Base-by-base conservation (phyloP, 2,113 vertebrate genomes). In the Cygnus atratus region DNA sequence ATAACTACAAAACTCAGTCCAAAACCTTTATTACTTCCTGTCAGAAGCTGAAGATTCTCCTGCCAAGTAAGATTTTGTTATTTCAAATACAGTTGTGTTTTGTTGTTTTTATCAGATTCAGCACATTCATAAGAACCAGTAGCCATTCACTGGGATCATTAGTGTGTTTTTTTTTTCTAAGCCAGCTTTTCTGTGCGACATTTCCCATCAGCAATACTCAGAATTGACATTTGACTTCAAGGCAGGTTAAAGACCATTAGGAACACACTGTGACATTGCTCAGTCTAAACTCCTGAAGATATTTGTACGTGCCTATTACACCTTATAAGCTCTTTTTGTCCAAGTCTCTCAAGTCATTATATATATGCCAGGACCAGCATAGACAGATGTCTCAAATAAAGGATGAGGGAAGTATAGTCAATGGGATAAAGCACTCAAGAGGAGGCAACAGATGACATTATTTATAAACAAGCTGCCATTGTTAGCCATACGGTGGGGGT, bases 361-460 rank as follows among this genome's bases (percentile, higher is more conserved):
- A 68, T 57, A 68, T 72, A 50, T 55, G 90, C 68, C 61, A 81
- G 72, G 76, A 87, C 44, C 52, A 84, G 68, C 73, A 62, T 0
- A 92, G 63, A 55, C 93, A 95, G 73, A 76, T 88, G 79, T 84
- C 83, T 91, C 73, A 88, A 85, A 91, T 77, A 95, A 90, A 92
- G 93, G 83, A 82, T 10, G 39, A 66, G 54, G 58, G 44, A 82
- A 66, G 24, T 62, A 9, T 11, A 95, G 41, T 75, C 62, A 92
- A 29, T 50, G 35, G 84, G 44, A 94, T 73, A 87, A 94, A 92
- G 31, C 55, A 76, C 70, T 94, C 44, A 11, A 84, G 85, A 96
- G 61, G 7, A 87, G 74, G 63, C 39, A 91, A 70, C 73, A 91
- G 80, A 92, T 92, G 70, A 94, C 94, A 91, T 87, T 84, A 86